These are phyloP conservation scores for Harpagifer antarcticus DNA, from an alignment of 2,797 vertebrate genomes.

Conservation along the genomic window DNA sequence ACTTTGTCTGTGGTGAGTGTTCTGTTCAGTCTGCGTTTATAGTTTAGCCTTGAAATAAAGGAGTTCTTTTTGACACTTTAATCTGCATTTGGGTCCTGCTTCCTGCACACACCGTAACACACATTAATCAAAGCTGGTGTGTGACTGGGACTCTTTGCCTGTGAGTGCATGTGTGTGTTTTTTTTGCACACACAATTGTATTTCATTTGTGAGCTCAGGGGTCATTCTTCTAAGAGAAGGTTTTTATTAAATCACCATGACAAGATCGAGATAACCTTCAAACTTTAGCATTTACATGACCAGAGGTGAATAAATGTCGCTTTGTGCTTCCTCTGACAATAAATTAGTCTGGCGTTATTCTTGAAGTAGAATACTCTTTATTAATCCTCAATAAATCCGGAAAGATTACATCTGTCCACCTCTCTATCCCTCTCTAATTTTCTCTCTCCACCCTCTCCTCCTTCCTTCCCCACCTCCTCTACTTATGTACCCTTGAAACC, in stretches of 20 bases:
- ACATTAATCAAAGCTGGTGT: slow-evolving; percentile 59
- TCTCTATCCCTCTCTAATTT: slow-evolving; percentile 17
- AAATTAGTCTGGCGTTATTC: slow-evolving; percentile 16
- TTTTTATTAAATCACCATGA: slow-evolving; percentile 71
- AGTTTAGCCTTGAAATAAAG: too few relatives aligned
- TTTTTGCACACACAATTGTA: slow-evolving; percentile 27
- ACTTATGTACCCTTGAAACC: not conserved
- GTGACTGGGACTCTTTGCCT: slow-evolving; percentile 19
- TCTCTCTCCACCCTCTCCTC: not conserved
- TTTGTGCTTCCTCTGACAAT: slow-evolving; percentile 27
- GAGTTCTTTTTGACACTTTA: too few relatives aligned
- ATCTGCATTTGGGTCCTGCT: too few relatives aligned
- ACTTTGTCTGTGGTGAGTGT: too few relatives aligned
- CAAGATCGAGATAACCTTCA: slow-evolving; percentile 65
- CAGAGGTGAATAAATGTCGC: slow-evolving; percentile 37
- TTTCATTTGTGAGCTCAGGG: slow-evolving; percentile 30
- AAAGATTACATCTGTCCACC: slow-evolving; percentile 47
- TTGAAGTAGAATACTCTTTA: slow-evolving; percentile 51
- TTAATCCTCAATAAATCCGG: slow-evolving; percentile 60
- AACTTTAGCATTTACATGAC: slow-evolving; percentile 60
- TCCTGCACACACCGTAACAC: too few relatives aligned
- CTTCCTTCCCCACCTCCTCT: not conserved
- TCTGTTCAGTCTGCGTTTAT: too few relatives aligned
- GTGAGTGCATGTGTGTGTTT: not conserved
- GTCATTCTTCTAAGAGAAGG: slow-evolving; percentile 38